phyloP scores from a whole-genome alignment of 2,113 vertebrate species.

The Bubo bubo region DNA sequence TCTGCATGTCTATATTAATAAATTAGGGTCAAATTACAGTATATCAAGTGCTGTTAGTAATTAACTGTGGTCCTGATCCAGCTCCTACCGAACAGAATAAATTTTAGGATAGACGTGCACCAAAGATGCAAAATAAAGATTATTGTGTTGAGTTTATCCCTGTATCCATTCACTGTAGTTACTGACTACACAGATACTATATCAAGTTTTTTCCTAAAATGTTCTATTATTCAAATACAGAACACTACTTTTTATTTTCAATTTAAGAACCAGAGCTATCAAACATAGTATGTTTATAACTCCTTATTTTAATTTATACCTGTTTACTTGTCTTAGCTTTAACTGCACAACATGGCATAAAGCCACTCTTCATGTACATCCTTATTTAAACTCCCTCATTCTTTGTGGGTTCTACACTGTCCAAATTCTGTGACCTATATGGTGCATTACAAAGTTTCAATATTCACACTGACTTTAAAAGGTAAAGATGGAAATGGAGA shows the following conservation, averaged over 20 bases:
- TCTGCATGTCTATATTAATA: not conserved
- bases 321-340: not conserved
- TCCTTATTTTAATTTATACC: not conserved
- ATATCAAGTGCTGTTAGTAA: not conserved
- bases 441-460: not conserved
- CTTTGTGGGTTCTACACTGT: not conserved
- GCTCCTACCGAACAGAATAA: not conserved
- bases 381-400: not conserved
- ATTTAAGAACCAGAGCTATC: not conserved
- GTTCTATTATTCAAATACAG: not conserved
- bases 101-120: not conserved
- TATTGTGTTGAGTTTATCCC: too few species aligned
- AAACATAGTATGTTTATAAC: not conserved
- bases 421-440: not conserved
- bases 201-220: not conserved
- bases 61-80: not conserved
- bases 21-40: not conserved
- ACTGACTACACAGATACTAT: not conserved
- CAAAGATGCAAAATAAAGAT: not conserved
- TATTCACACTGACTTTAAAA: not conserved
- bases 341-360: not conserved
- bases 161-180: not conserved
- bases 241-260: not conserved
- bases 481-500: not conserved
- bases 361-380: not conserved